Evolutionary conservation across 2,113 vertebrate genomes (phyloP).

Genomic region (Carettochelys insculpta): DNA sequence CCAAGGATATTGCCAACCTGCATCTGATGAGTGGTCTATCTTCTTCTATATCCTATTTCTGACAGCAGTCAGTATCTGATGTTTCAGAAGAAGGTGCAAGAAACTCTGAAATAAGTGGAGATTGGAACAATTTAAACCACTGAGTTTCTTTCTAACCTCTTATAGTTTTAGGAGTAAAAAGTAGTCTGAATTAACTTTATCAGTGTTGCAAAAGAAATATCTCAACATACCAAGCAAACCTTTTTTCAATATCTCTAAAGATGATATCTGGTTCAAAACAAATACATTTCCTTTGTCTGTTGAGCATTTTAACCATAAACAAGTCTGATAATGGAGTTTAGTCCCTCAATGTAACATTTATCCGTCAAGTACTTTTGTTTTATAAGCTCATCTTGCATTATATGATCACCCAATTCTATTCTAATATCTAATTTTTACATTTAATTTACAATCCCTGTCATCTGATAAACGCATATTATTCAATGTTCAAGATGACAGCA

Average conservation of each 20-base stretch:
- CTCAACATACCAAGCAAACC: background rate
- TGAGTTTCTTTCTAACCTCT: background rate
- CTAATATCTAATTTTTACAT: background rate
- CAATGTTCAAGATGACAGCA: background rate
- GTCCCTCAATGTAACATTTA: conserved; percentile 1
- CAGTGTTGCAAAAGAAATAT: background rate
- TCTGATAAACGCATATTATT: background rate
- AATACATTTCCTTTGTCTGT: background rate
- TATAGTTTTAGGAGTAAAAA: background rate
- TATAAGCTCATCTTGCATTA: background rate
- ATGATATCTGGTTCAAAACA: background rate
- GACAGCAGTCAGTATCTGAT: fast-evolving
- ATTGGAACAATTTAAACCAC: fast-evolving
- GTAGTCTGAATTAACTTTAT: background rate
- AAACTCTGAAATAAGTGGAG: background rate
- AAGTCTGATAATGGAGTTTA: background rate
- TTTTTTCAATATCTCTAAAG: background rate
- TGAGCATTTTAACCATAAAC: background rate
- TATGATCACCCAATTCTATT: background rate
- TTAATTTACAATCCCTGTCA: background rate
- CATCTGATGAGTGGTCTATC: background rate
- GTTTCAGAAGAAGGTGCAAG: background rate
- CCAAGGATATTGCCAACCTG: background rate
- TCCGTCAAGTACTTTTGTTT: background rate
- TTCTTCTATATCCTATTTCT: background rate